Base-by-base conservation (phyloP, 2,888 invertebrate genomes). In the Agelastica alni region DNA sequence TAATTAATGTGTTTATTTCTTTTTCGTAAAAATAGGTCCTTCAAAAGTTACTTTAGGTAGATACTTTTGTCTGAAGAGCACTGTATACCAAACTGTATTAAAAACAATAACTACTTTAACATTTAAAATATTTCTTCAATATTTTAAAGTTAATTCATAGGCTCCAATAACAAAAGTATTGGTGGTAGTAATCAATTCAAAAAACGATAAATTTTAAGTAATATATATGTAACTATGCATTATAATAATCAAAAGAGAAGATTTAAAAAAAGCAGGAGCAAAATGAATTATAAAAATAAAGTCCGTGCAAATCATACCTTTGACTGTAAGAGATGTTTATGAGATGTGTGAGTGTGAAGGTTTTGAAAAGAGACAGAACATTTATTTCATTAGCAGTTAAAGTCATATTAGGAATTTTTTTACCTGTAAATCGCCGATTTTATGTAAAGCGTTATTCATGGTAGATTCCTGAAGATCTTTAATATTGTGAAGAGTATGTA, bases 351-450 rank as follows among this genome's bases (percentile, higher is more conserved):
- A 43, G 47, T 56, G 52, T 52, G 39, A 52, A 43, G 32, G 39
- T 56, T 51, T 51, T 42, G 51, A 49, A 52, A 36, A 45, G 28
- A 53, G 34, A 44, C 28, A 47, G 39, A 12, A 48, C 17, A 39
- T 30, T 48, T 39, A 48, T 18, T 44, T 44, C 16, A 42, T 12
- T 14, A 28, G n/a, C n/a, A n/a, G n/a, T n/a, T n/a, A n/a, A n/a
- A n/a, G n/a, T n/a, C n/a, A 20, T 44, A 42, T 54, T 34, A 28
- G 1, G 2, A 17, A 20, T 43, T 10, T n/a, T n/a, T 51, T 76
- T 79, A 84, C 84, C 82, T 85, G 84, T 54, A 84, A 80, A 73
- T 83, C 84, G 47, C 83, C 85, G 57, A 85, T 84, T 77, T 81
- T 83, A 64, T 79, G 80, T 75, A 84, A 81, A 49, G 85, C 84